Base-by-base conservation (phyloP, 2,888 invertebrate genomes). In the Schizotus pectinicornis region DNA sequence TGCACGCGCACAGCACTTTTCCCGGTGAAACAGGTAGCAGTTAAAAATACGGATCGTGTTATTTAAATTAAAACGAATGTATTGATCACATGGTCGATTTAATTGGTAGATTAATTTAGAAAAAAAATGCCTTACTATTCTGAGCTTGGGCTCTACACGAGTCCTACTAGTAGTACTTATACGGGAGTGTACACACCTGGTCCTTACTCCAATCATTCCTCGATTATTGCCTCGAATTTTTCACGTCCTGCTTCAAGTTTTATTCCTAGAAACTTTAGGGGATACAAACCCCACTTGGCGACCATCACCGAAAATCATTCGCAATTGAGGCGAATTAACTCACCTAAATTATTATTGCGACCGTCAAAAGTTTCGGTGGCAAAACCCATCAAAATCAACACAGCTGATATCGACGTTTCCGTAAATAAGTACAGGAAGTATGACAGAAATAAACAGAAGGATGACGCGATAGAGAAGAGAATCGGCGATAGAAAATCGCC, bases 391-490 rank as follows among this genome's bases (percentile, higher is more conserved):
- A 85, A 87, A 65, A 90, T 92, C 62, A 91, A 92, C 76, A 92
- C 93, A 1, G 91, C 91, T 31, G 91, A 92, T 74, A 94, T 94
- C 65, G 93, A 94, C 76, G 92, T 94, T 0, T 90, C 91, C 0
- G 85, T 85, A 61, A 84, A 88, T 61, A 84, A 83, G 68, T 89
- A 87, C 71, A 79, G 81, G 35, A 77, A 74, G 56, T 75, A 70
- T 56, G 74, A 81, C 63, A 78, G 79, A 76, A 61, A 69, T 57
- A 34, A 14, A 45, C 11, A 9, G 57, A 53, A 58, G 9, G 34
- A 42, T 13, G 42, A 39, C 42, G 30, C 62, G 55, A 0, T 59
- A 55, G 42, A 63, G 39, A 47, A 56, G 5, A 32, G 35, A 13
- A 51, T 9, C 9, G 11, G 63, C 53, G 38, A 63, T 38, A 12